Evolutionary conservation across 2,113 vertebrate genomes (phyloP), one percentile per base, ranked within the genome.

Genomic region (Chaetodon trifascialis): DNA sequence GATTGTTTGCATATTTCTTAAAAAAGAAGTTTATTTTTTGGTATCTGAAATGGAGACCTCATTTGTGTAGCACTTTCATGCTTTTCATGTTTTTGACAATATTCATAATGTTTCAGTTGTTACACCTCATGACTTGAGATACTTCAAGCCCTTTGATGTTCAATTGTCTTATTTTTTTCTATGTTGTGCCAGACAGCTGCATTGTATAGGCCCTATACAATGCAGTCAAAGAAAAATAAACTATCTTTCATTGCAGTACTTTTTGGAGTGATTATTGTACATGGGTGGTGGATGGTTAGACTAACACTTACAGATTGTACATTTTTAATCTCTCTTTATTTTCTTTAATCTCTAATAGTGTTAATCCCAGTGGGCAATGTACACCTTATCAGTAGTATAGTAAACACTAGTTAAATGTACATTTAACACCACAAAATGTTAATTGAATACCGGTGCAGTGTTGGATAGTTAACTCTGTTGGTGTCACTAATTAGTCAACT

Each of bases 111-210:
- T 70, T 84, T 64, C 38, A 73, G 46, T 73, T 68, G 58, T 66
- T 46, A 76, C 15, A 80, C 42, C 36, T 76, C 6, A 64, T 16
- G 15, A 80, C 3, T 72, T 72, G 11, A 58, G 44, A 46, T 51
- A 64, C 42, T 76, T 80, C 10, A 47, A 47, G 46, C 46, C 46
- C 42, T 76, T 80, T 71, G 64, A 70, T 79, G 30, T 80, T 19
- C 58, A 83, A 23, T 71, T 1, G 7, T 75, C 64, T 42, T 79
- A 74, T n/a, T 5, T 1, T 36, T 51, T 51, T 52, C 16, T 54
- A 8, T 79, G n/a, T 69, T 75, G 42, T 79, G 42, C 21, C 76
- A 23, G 47, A 79, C 0, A 25, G 75, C 34, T 84, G 38, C 23
- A 65, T 65, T 64, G 46, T 64, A 36, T 58, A 23, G 15, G n/a